phyloP scores from a whole-genome alignment of 2,888 invertebrate genomes.

The Agrilus cyanescens region DNA sequence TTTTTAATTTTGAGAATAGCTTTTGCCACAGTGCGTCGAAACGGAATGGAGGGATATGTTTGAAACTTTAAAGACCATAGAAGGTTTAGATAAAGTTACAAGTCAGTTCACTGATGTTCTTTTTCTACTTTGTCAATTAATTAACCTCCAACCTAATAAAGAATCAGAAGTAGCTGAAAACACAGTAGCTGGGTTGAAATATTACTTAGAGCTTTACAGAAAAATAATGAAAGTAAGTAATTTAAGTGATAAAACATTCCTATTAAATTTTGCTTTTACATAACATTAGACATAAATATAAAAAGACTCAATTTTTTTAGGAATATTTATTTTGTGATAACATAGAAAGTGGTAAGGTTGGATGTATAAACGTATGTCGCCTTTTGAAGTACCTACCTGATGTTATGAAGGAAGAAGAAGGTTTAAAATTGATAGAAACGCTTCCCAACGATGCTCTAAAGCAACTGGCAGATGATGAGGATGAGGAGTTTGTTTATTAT shows the following conservation, averaged over 20 bases:
- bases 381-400: slow-evolving; percentile 25
- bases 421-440: slow-evolving; percentile 23
- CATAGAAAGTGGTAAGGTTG: slow-evolving; percentile 18
- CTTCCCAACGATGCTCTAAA: slow-evolving; percentile 24
- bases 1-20: slow-evolving; percentile 13
- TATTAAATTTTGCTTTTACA: too few relatives aligned
- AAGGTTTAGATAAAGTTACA: slow-evolving; percentile 18
- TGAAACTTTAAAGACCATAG: slow-evolving; percentile 17
- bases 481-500: slow-evolving; percentile 25
- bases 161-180: slow-evolving; percentile 14
- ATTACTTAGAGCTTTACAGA: slow-evolving; percentile 25
- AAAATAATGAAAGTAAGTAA: slow-evolving; percentile 23
- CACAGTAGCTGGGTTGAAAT: slow-evolving; percentile 18
- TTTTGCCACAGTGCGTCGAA: slow-evolving; percentile 25
- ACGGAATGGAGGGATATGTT: slow-evolving; percentile 26
- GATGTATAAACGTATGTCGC: slow-evolving; percentile 23
- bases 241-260: too few relatives aligned
- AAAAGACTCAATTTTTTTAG: too few relatives aligned
- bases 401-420: slow-evolving; percentile 23
- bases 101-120: slow-evolving; percentile 24
- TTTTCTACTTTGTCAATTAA: slow-evolving; percentile 25
- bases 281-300: too few relatives aligned
- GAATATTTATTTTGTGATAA: too few relatives aligned
- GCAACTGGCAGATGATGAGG: slow-evolving; percentile 14
- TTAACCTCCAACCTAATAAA: slow-evolving; percentile 19